Evolutionary conservation across 1,140 invertebrate genomes (phyloP).

Genomic region (Melipona quadrifasciata): DNA sequence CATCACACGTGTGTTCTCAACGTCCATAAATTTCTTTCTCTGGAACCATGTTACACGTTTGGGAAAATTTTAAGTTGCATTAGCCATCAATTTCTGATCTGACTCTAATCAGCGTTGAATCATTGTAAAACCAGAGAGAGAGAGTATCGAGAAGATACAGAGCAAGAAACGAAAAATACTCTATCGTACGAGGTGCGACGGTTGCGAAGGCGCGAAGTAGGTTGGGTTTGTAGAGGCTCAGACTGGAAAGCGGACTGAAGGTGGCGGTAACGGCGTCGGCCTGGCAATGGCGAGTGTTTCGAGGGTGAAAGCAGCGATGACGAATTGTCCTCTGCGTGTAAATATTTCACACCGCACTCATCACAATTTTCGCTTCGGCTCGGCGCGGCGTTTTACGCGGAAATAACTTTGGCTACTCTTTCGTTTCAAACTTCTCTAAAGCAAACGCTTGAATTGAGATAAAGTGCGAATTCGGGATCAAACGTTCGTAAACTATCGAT

Average conservation of each 20-base stretch:
- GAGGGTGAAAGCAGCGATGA: constrained; percentile 62
- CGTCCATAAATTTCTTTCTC: not conserved
- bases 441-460: constrained; percentile 41
- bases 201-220: constrained; percentile 70
- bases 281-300: constrained; percentile 56
- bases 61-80: not conserved
- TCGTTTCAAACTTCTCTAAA: constrained; percentile 27
- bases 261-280: constrained; percentile 45
- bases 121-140: constrained; percentile 18
- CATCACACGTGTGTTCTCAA: not conserved
- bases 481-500: not conserved
- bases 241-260: constrained; percentile 60
- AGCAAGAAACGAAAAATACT: constrained; percentile 72
- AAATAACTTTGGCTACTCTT: constrained; percentile 63
- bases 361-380: constrained; percentile 72
- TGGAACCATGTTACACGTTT: not conserved
- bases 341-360: constrained; percentile 76
- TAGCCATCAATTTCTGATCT: not conserved
- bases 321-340: constrained; percentile 74
- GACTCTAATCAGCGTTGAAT: constrained; percentile 39
- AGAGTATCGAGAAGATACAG: constrained; percentile 28
- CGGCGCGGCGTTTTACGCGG: constrained; percentile 51
- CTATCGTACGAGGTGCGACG: constrained; percentile 69
- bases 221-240: constrained; percentile 53
- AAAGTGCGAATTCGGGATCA: not conserved